Percentiles rank a stretch among this genome's conserved stretches.
phyloP scores from a whole-genome alignment of 2,113 vertebrate species.

The Rhynchopsitta pachyrhyncha region DNA sequence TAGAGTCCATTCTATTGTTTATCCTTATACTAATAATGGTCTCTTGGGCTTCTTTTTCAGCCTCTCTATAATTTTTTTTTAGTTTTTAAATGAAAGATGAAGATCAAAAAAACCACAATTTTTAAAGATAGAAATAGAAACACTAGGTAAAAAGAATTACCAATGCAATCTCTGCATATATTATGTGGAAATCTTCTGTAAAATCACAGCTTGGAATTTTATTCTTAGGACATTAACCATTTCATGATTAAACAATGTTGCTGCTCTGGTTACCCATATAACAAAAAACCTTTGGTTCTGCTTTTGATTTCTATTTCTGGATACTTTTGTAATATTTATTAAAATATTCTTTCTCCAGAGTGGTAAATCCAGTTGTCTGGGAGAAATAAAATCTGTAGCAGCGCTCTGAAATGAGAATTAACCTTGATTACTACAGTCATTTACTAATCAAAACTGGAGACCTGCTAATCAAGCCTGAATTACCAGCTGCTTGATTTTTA shows the following conservation, averaged over 20 bases:
- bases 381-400: slow-evolving; percentile 71
- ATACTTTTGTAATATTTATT: slow-evolving; percentile 41
- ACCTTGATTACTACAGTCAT: slow-evolving; percentile 84
- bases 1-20: slow-evolving; percentile 57
- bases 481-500: slow-evolving; percentile 83
- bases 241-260: neutral
- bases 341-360: slow-evolving; percentile 51
- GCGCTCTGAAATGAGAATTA: slow-evolving; percentile 77
- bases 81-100: slow-evolving; percentile 49
- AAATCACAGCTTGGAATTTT: slow-evolving; percentile 38
- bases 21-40: slow-evolving; percentile 60
- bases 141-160: slow-evolving; percentile 55
- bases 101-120: slow-evolving; percentile 31
- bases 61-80: slow-evolving; percentile 22
- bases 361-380: slow-evolving; percentile 69
- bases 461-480: slow-evolving; percentile 85
- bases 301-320: slow-evolving; percentile 13
- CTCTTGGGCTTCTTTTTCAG: slow-evolving; percentile 59
- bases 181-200: slow-evolving; percentile 39
- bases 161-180: slow-evolving; percentile 50
- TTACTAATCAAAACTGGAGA: slow-evolving; percentile 86
- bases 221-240: slow-evolving; percentile 22
- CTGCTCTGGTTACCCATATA: neutral
- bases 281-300: neutral
- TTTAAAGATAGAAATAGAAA: slow-evolving; percentile 56